A percentile compares a stretch with the other conserved stretches of the same genome.
Conservation (phyloP, 2,888 invertebrate genomes). For the Eurytoma californica region DNA sequence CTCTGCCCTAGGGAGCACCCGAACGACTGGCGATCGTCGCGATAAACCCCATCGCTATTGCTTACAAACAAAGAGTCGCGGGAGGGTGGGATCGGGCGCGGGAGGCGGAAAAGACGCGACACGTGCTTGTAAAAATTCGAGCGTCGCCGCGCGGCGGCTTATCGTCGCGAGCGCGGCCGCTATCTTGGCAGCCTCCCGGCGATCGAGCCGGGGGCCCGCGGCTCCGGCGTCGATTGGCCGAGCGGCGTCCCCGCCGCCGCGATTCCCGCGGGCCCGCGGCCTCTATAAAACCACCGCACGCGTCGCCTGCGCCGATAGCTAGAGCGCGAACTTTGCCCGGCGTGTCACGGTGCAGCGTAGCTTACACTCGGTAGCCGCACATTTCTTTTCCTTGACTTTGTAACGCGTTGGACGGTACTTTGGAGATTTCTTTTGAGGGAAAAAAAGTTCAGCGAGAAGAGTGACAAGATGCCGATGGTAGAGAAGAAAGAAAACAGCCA, state of each 20-base stretch:
- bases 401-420: too few relatives aligned
- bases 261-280: constrained; percentile 3
- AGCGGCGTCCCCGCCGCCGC: not conserved
- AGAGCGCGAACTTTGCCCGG: not conserved
- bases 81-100: too few relatives aligned
- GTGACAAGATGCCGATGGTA: constrained; percentile 65
- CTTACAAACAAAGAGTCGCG: too few relatives aligned
- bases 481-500: constrained; percentile 63
- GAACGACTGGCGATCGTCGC: too few relatives aligned
- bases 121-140: too few relatives aligned
- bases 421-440: not conserved
- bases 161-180: too few relatives aligned
- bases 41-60: too few relatives aligned
- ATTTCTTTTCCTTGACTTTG: not conserved
- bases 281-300: constrained; percentile 29
- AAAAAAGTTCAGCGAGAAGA: not conserved
- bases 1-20: too few relatives aligned
- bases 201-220: constrained; percentile 10
- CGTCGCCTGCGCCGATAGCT: constrained; percentile 1
- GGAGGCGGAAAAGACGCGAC: too few relatives aligned
- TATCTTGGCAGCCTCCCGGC: constrained; percentile 15
- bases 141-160: too few relatives aligned
- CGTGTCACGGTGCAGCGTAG: not conserved
- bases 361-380: not conserved
- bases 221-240: constrained; percentile 12